Conservation (phyloP, 2,888 invertebrate genomes). For the Pecten maximus region DNA sequence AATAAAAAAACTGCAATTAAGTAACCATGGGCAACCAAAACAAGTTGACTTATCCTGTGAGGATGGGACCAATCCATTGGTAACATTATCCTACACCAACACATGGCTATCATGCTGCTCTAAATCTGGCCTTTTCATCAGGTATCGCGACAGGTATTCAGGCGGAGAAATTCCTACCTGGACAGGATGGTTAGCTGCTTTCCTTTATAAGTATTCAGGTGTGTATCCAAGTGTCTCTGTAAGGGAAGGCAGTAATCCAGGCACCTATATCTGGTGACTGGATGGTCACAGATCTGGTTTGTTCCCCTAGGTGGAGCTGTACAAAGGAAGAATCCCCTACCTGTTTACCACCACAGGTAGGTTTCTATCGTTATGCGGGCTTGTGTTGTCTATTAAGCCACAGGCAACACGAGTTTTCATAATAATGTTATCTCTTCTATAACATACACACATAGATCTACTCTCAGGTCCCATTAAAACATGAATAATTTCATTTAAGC, state of each 20-base stretch:
- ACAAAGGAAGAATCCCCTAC: neutral
- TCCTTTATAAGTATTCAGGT: neutral
- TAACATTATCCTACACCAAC: neutral
- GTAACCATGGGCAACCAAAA: slow-evolving; percentile 2
- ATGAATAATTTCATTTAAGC: slow-evolving; percentile 23
- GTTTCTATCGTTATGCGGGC: neutral
- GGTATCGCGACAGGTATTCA: neutral
- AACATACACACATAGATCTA: slow-evolving; percentile 4
- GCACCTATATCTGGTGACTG: neutral
- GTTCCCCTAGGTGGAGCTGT: slow-evolving; percentile 20
- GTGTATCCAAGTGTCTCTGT: neutral
- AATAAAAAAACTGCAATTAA: neutral
- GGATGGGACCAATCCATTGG: neutral
- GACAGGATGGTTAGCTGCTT: slow-evolving; percentile 3
- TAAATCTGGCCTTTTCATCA: neutral
- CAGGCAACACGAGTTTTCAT: slow-evolving; percentile 7
- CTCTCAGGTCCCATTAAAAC: slow-evolving; percentile 8
- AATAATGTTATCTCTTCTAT: neutral
- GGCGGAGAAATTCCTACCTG: slow-evolving; percentile 15
- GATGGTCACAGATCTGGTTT: slow-evolving; percentile 20
- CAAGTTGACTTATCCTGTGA: neutral
- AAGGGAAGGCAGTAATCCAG: neutral
- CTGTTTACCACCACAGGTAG: neutral
- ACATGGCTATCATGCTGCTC: neutral
- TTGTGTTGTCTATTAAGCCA: neutral